phyloP scores from a whole-genome alignment of 2,888 invertebrate genomes.

The Dynastes grantii region DNA sequence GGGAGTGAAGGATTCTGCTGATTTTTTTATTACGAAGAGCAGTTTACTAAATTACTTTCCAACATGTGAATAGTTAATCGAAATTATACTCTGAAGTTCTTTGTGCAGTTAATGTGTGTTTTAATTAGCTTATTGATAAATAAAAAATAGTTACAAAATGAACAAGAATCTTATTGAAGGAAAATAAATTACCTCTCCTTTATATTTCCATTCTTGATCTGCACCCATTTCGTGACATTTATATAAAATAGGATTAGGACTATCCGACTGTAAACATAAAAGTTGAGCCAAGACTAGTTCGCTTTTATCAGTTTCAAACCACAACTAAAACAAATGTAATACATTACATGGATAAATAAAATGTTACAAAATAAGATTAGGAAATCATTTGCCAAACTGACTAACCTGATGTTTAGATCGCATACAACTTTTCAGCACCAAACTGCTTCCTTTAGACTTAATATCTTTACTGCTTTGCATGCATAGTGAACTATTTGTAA shows the following conservation, averaged over 20 bases:
- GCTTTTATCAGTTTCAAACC: conserved; percentile 88
- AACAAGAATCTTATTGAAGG: too few species aligned
- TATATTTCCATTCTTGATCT: conserved; percentile 93
- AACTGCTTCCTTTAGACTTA: conserved; percentile 83
- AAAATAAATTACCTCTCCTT: conserved; percentile 74
- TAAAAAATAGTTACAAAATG: too few species aligned
- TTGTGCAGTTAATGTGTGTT: too few species aligned
- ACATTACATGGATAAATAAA: too few species aligned
- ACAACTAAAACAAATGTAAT: conserved; percentile 74
- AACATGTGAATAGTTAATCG: too few species aligned
- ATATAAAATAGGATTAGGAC: conserved; percentile 79
- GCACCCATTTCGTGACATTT: conserved; percentile 96
- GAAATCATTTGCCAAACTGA: conserved; percentile 12
- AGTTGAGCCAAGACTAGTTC: conserved; percentile 89
- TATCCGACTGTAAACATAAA: conserved; percentile 87
- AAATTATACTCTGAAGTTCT: too few species aligned
- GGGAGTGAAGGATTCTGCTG: too few species aligned
- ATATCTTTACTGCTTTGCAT: conserved; percentile 84
- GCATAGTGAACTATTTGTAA: conserved; percentile 83
- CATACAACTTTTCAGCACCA: conserved; percentile 82
- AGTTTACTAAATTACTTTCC: too few species aligned
- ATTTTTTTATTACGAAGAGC: too few species aligned
- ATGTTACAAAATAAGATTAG: too few species aligned
- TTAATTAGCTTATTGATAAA: too few species aligned
- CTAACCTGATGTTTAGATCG: conserved; percentile 81